Percentiles rank a stretch among this genome's conserved stretches.
These are phyloP conservation scores for Bedellia somnulentella DNA, from an alignment of 2,888 invertebrate genomes.

Conservation along the genomic window DNA sequence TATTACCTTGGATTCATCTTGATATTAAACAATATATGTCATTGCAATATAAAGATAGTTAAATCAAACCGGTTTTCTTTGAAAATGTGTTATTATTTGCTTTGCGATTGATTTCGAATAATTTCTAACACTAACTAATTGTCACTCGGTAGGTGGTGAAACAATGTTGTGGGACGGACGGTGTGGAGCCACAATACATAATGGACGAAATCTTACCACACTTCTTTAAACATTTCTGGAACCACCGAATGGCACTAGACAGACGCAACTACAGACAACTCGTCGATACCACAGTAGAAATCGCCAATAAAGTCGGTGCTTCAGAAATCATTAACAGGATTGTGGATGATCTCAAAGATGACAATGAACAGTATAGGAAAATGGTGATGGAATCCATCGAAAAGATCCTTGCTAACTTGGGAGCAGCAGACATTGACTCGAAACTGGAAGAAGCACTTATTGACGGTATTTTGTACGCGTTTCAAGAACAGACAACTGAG, in stretches of 20 bases:
- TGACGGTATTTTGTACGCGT: conserved; percentile 98
- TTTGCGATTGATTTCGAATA: no score
- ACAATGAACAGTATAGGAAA: conserved; percentile 98
- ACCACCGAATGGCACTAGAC: conserved; percentile 99
- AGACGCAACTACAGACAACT: conserved; percentile 96
- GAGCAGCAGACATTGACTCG: conserved; percentile 97
- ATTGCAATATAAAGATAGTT: no score
- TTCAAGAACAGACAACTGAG: conserved; percentile 99
- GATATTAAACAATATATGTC: no score
- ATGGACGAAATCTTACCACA: conserved; percentile 98
- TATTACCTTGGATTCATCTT: no score
- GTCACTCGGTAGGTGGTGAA: conserved; percentile 84
- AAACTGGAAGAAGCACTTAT: conserved; percentile 98
- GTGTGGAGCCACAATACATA: conserved; percentile 99
- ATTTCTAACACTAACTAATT: conserved; percentile 12
- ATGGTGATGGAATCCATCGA: conserved; percentile 99
- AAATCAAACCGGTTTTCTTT: no score
- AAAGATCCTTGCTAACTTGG: conserved; percentile 96
- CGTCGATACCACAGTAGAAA: conserved; percentile 99
- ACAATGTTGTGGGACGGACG: conserved; percentile 99
- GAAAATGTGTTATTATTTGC: conserved; percentile 1
- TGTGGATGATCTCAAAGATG: conserved; percentile 98
- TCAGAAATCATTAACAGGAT: conserved; percentile 98
- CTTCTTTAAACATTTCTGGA: conserved; percentile 99
- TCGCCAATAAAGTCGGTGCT: conserved; percentile 99